Base-by-base conservation (phyloP, 2,888 invertebrate genomes). In the Melanchra persicariae region DNA sequence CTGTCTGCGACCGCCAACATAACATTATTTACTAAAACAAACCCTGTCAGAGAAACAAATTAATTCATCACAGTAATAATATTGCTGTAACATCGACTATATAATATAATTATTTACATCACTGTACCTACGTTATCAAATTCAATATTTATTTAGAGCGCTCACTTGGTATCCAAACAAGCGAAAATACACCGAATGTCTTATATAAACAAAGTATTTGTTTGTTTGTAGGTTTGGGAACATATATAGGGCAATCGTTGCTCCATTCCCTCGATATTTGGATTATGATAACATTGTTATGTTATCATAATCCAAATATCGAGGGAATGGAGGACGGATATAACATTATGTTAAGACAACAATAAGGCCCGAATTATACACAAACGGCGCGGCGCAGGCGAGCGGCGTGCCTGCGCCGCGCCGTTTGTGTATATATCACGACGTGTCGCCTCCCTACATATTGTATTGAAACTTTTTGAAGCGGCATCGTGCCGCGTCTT, bases 121-220 rank as follows among this genome's bases (percentile, higher is more conserved):
- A n/a, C 1, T 40, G 30, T 26, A 55, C 40, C 30, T 43, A 24
- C 45, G 19, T 74, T 40, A 55, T 51, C 34, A 79, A 40, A 58
- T 40, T 45, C 45, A 63, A 58, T 47, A 34, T 74, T 79, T 74
- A 80, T 49, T n/a, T 12, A 51, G 49, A 57, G 34, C 22, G 60
- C 30, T 79, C 73, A 79, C 57, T 74, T 74, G 15, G 30, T 57
- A 26, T 15, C 12, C 52, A 10, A 22, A 43, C 24, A 59, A 26
- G 47, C 24, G 19, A 49, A 62, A 58, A 74, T 8, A 75, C 7
- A 63, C 26, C 40, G 17, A 52, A 43, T 55, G 51, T 37, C 9
- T 0, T 24, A 49, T n/a, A 19, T 62, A 62, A 47, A 49, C 26
- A 57, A 40, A 45, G 55, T 34, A n/a, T 22, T 10, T 49, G 2